These are phyloP conservation scores for Fragum whitleyi DNA, from an alignment of 2,888 invertebrate species.

Conservation along the genomic window DNA sequence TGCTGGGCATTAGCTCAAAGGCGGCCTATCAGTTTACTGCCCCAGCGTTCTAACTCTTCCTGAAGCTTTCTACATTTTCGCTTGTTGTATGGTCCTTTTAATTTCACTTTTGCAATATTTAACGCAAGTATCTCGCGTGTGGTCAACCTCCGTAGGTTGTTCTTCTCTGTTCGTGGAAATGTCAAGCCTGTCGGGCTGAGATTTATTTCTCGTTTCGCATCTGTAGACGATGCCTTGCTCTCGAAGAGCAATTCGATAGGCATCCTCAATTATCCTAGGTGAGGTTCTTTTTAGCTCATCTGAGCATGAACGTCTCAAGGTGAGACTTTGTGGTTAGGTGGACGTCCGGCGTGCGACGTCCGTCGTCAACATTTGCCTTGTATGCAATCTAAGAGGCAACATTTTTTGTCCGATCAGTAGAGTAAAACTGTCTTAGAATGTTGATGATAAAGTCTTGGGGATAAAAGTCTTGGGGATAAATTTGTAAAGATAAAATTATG, in stretches of 20 bases:
- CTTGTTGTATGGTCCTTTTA: background rate
- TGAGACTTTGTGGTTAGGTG: no score
- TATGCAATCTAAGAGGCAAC: no score
- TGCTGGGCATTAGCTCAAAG: no score
- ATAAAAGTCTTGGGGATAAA: no score
- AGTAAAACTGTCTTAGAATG: no score
- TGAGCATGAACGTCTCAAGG: no score
- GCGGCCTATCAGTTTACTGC: no score
- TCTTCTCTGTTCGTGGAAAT: background rate
- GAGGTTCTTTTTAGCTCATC: slow-evolving; percentile 16
- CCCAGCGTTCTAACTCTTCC: background rate
- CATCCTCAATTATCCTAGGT: slow-evolving; percentile 18
- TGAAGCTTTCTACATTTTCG: background rate
- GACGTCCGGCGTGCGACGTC: no score
- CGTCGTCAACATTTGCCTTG: no score
- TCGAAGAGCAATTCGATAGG: slow-evolving; percentile 5
- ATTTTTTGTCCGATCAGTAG: no score
- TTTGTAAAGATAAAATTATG: no score
- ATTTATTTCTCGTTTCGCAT: slow-evolving; percentile 20
- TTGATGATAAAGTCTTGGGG: no score
- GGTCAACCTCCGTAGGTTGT: slow-evolving; percentile 17
- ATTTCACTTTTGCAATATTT: background rate
- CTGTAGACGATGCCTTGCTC: slow-evolving; percentile 23
- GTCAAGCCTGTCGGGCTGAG: background rate
- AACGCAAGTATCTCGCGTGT: background rate